Evolutionary conservation across 1,140 invertebrate species (phyloP).

Genomic region (Ephestia elutella): DNA sequence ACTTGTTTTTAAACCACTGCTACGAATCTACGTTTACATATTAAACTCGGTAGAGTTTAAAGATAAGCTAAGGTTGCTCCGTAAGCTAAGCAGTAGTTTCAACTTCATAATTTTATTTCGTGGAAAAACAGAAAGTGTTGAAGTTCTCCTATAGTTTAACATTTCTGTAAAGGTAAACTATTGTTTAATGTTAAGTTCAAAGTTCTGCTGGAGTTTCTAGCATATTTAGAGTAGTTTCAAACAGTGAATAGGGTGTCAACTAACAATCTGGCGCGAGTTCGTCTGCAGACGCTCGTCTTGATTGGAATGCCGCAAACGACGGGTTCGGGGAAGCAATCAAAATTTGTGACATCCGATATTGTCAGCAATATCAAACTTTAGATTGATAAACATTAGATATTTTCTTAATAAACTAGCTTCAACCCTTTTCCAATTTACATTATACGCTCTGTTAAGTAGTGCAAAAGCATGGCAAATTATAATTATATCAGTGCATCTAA

Average conservation of each 20-base stretch:
- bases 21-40: too few species aligned
- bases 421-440: too few species aligned
- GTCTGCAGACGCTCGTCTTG: constrained; percentile 29
- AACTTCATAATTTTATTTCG: not conserved
- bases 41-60: too few species aligned
- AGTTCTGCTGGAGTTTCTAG: not conserved
- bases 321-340: constrained; percentile 38
- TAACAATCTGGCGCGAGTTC: constrained; percentile 25
- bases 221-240: not conserved
- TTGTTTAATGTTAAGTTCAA: too few species aligned
- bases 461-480: too few species aligned
- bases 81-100: too few species aligned
- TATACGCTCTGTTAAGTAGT: too few species aligned
- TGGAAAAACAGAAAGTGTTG: not conserved
- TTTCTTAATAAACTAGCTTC: too few species aligned
- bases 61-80: too few species aligned
- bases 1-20: not conserved
- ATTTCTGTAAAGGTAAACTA: too few species aligned
- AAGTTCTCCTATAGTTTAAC: not conserved
- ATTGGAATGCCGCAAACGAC: constrained; percentile 39
- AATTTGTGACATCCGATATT: constrained; percentile 32
- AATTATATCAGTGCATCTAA: constrained; percentile 14
- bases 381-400: not conserved
- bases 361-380: constrained; percentile 11
- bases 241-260: constrained; percentile 8